Conservation (phyloP, 2,888 invertebrate genomes). For the Caenorhabditis panamensis region DNA sequence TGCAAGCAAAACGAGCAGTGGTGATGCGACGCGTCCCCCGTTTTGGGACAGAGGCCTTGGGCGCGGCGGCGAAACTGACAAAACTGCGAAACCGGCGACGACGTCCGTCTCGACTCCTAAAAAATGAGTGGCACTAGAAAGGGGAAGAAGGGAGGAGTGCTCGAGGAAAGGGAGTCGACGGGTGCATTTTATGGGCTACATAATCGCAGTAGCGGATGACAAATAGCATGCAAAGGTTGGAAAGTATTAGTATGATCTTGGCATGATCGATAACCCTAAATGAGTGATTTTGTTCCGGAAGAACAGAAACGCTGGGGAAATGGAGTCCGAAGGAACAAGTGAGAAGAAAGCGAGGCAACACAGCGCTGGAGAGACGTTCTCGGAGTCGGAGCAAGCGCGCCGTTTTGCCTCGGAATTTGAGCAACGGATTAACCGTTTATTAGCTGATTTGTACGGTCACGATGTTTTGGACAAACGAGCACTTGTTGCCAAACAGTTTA, state of each 20-base stretch:
- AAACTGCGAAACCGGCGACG: neutral
- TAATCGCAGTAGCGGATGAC: slow-evolving; percentile 49
- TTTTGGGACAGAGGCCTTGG: neutral
- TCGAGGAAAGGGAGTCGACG: slow-evolving; percentile 10
- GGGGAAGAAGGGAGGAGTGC: slow-evolving; percentile 11
- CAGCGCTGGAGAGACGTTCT: slow-evolving; percentile 45
- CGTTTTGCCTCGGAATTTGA: slow-evolving; percentile 49
- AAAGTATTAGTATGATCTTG: slow-evolving; percentile 54
- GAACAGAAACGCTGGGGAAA: neutral
- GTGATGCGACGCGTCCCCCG: neutral
- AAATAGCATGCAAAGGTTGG: slow-evolving; percentile 60
- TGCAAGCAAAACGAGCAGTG: neutral
- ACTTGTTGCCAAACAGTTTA: slow-evolving; percentile 61
- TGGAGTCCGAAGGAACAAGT: slow-evolving; percentile 1
- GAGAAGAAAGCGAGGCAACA: slow-evolving; percentile 3
- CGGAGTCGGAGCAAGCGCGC: slow-evolving; percentile 42
- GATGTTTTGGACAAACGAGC: slow-evolving; percentile 56
- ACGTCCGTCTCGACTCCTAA: slow-evolving; percentile 9
- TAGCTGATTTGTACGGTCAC: slow-evolving; percentile 66
- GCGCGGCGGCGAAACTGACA: neutral
- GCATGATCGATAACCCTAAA: slow-evolving; percentile 41
- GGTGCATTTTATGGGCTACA: slow-evolving; percentile 42
- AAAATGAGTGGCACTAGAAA: slow-evolving; percentile 9
- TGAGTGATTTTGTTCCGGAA: slow-evolving; percentile 28
- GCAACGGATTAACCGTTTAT: slow-evolving; percentile 61